Percentiles rank a stretch among this genome's conserved stretches.
phyloP scores from a whole-genome alignment of 1,140 invertebrate genomes.

The Pseudoatta argentina region DNA sequence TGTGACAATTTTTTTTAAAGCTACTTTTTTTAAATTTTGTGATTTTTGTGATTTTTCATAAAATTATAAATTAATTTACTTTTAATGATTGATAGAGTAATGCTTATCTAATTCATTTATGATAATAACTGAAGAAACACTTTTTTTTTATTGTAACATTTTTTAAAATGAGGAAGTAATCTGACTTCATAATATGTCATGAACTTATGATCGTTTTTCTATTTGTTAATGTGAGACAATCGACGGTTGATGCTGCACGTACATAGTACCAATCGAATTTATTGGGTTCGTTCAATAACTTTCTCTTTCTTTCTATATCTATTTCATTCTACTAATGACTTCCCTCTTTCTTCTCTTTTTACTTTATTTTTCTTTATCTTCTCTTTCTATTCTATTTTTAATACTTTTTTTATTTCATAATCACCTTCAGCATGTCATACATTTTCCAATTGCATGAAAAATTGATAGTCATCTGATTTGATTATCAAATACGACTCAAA shows the following conservation, averaged over 20 bases:
- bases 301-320: constrained; percentile 69
- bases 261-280: constrained; percentile 36
- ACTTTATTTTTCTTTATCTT: neutral
- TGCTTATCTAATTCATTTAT: too few relatives aligned
- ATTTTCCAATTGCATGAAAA: constrained; percentile 16
- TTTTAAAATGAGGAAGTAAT: too few relatives aligned
- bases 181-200: neutral
- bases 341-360: neutral
- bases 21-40: too few relatives aligned
- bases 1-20: too few relatives aligned
- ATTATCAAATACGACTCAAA: neutral
- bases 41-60: too few relatives aligned
- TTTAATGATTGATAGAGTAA: too few relatives aligned
- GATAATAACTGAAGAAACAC: too few relatives aligned
- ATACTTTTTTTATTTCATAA: neutral
- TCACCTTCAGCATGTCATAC: constrained; percentile 15
- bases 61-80: too few relatives aligned
- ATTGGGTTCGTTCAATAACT: constrained; percentile 42
- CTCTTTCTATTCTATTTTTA: neutral
- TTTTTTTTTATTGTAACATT: too few relatives aligned
- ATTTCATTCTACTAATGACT: constrained; percentile 21
- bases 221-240: constrained; percentile 26
- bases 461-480: neutral
- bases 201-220: neutral
- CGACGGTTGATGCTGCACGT: constrained; percentile 44